These are phyloP conservation scores for Ctenodactylus gundi DNA, from an alignment of 2,113 vertebrate genomes.

Conservation along the genomic window DNA sequence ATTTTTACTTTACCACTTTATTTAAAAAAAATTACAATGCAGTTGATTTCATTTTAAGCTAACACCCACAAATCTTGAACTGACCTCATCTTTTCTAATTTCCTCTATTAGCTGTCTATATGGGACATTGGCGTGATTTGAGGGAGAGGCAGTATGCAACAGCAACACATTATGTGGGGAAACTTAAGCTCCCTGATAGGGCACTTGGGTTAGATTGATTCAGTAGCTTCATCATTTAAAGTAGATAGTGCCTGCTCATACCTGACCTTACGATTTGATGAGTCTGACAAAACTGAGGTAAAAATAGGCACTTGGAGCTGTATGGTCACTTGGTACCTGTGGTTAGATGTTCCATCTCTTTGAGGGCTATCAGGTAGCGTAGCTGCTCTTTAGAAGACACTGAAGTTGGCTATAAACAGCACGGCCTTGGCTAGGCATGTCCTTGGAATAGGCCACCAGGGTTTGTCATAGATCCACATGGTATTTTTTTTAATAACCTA, in stretches of 20 bases:
- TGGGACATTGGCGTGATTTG: neutral
- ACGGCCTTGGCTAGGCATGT: rapidly evolving
- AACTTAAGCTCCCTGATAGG: neutral
- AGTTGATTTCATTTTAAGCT: neutral
- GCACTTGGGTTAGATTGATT: neutral
- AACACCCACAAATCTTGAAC: neutral
- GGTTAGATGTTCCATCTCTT: neutral
- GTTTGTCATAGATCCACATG: neutral
- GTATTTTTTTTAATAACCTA: neutral
- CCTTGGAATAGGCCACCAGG: neutral
- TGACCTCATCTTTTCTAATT: neutral
- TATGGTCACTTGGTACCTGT: neutral
- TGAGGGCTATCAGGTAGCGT: neutral
- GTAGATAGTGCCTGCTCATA: neutral
- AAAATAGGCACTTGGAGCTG: neutral
- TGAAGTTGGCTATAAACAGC: neutral
- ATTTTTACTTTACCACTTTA: neutral
- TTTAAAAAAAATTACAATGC: neutral
- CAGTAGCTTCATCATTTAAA: neutral
- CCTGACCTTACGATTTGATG: neutral
- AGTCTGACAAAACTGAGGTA: neutral
- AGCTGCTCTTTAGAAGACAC: neutral
- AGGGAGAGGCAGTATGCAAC: neutral
- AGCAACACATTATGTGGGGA: neutral
- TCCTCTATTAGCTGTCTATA: neutral